A percentile compares a stretch with the other conserved stretches of the same genome.
Evolutionary conservation across 2,888 invertebrate genomes (phyloP).

Genomic region (Harpagoxenus sublaevis): DNA sequence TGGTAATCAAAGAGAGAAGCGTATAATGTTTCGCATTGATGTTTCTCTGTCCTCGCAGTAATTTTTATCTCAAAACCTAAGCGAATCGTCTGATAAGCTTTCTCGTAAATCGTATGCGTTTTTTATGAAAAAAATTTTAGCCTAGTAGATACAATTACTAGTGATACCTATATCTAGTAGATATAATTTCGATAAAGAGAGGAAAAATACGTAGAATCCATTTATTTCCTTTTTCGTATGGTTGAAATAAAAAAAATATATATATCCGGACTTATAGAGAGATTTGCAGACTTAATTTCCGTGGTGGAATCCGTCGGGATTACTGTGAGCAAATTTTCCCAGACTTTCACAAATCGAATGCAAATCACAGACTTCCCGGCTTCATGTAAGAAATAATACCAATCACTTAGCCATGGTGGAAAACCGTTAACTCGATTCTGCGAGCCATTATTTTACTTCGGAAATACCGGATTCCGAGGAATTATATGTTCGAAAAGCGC

Average conservation of each 20-base stretch:
- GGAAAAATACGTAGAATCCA: background rate
- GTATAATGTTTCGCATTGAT: background rate
- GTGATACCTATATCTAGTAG: background rate
- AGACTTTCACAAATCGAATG: slow-evolving; percentile 51
- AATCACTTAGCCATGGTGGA: slow-evolving; percentile 32
- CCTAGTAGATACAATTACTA: background rate
- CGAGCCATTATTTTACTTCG: slow-evolving; percentile 47
- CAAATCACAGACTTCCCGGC: slow-evolving; percentile 43
- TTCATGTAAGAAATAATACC: slow-evolving; percentile 48
- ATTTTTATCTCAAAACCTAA: background rate
- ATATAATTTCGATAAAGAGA: background rate
- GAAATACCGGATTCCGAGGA: slow-evolving; percentile 33
- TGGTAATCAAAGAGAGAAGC: background rate
- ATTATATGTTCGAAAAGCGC: slow-evolving; percentile 36
- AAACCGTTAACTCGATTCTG: slow-evolving; percentile 41
- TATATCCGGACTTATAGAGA: background rate
- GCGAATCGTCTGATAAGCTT: slow-evolving; percentile 8
- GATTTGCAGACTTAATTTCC: slow-evolving; percentile 40
- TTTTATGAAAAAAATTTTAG: background rate
- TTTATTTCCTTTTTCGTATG: background rate
- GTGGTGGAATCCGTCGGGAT: slow-evolving; percentile 25
- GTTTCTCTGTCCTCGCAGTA: background rate
- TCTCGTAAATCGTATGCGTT: background rate
- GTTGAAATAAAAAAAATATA: background rate
- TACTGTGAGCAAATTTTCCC: slow-evolving; percentile 46